Evolutionary conservation across 2,797 vertebrate species (phyloP).

Genomic region (Otolemur crassicaudatus): DNA sequence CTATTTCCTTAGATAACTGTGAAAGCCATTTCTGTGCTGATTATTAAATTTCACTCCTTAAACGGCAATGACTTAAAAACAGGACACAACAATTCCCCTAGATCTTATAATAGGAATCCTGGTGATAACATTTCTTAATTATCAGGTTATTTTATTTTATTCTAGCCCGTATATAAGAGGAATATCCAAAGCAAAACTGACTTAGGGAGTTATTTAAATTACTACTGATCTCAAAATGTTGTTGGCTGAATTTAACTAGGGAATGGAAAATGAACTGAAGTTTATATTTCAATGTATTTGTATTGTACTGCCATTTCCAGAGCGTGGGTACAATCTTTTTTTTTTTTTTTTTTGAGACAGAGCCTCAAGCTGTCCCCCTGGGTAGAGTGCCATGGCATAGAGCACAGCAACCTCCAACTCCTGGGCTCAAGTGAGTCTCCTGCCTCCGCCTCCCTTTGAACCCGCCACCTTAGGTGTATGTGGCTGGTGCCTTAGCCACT

Average conservation of each 20-base stretch:
- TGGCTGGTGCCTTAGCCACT: too few relatives aligned
- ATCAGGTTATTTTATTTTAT: constrained; percentile 15
- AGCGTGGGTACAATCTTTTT: not conserved
- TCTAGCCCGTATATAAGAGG: not conserved
- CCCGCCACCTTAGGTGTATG: too few relatives aligned
- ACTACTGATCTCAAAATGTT: constrained; percentile 13
- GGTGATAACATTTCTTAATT: constrained; percentile 10
- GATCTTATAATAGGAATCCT: not conserved
- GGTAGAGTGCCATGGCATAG: too few relatives aligned
- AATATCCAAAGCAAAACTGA: constrained; percentile 53
- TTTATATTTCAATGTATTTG: constrained; percentile 40
- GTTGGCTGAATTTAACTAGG: constrained; percentile 35
- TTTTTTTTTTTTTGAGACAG: too few relatives aligned
- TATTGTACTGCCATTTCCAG: not conserved
- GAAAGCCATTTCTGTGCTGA: constrained; percentile 33
- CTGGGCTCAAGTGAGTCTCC: too few relatives aligned
- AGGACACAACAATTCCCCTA: constrained; percentile 19
- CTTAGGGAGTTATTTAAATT: constrained; percentile 32
- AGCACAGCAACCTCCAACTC: too few relatives aligned
- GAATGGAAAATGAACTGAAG: constrained; percentile 33
- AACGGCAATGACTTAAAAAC: constrained; percentile 45
- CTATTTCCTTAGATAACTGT: constrained; percentile 43
- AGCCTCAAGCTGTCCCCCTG: too few relatives aligned
- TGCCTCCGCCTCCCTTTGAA: too few relatives aligned
- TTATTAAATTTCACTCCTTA: constrained; percentile 67